Evolutionary conservation across 2,113 vertebrate genomes (phyloP).

Genomic region (Bungarus multicinctus): DNA sequence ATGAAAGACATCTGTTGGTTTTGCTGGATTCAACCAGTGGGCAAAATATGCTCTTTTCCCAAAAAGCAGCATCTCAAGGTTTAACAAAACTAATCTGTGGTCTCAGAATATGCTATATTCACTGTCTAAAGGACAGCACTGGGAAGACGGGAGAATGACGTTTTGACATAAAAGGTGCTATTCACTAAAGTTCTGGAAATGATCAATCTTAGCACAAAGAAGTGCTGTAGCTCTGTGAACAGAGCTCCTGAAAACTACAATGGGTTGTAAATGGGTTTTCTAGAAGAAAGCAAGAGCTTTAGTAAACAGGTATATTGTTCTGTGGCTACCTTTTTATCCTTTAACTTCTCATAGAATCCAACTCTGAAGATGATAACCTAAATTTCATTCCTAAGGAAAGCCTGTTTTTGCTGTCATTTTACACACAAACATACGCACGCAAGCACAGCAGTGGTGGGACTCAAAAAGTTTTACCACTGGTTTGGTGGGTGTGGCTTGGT

Average conservation of each 20-base stretch:
- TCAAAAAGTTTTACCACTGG: no score
- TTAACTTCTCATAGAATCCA: background rate
- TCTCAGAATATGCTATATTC: background rate
- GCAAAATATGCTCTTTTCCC: slow-evolving; percentile 4
- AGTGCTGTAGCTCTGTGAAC: slow-evolving; percentile 24
- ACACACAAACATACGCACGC: background rate
- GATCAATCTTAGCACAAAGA: slow-evolving; percentile 37
- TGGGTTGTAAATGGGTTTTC: background rate
- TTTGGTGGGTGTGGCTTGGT: no score
- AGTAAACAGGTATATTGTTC: background rate
- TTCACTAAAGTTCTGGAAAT: slow-evolving; percentile 23
- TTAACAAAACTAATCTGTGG: slow-evolving; percentile 22
- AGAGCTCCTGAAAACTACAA: background rate
- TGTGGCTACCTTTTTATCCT: background rate
- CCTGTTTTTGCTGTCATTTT: background rate
- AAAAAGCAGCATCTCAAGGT: background rate
- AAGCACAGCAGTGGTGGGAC: background rate
- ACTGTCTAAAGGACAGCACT: background rate
- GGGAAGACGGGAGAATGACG: background rate
- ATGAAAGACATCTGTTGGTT: slow-evolving; percentile 69
- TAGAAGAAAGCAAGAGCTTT: background rate
- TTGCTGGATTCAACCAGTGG: slow-evolving; percentile 47
- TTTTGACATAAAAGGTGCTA: background rate
- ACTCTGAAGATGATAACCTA: background rate
- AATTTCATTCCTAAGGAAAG: background rate